These are phyloP conservation scores for Erpobdella octoculata DNA, from an alignment of 2,888 invertebrate genomes.

Conservation along the genomic window DNA sequence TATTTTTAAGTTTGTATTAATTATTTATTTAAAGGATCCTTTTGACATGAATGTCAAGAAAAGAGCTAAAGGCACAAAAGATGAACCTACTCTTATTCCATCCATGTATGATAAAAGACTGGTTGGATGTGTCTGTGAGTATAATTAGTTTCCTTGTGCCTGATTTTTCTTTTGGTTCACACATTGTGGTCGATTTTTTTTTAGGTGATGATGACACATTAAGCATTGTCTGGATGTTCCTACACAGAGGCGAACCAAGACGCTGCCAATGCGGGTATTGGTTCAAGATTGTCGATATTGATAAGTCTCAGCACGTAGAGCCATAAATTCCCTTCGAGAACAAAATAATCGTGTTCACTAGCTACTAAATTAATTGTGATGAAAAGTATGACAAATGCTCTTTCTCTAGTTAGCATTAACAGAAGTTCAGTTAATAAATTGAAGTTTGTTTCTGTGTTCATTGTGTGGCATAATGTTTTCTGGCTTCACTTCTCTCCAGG, in stretches of 20 bases:
- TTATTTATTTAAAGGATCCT: slow-evolving; percentile 48
- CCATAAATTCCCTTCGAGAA: too few relatives aligned
- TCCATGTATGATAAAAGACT: slow-evolving; percentile 81
- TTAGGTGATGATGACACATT: slow-evolving; percentile 77
- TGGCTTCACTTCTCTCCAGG: too few relatives aligned
- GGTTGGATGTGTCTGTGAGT: slow-evolving; percentile 80
- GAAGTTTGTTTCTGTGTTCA: too few relatives aligned
- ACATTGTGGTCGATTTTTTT: background rate
- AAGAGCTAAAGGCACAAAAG: slow-evolving; percentile 72
- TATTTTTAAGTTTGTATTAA: background rate
- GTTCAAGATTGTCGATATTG: slow-evolving; percentile 73
- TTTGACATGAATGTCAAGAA: slow-evolving; percentile 68
- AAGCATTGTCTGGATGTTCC: slow-evolving; percentile 85
- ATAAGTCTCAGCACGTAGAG: slow-evolving; percentile 27
- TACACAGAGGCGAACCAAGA: slow-evolving; percentile 78
- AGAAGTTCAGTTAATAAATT: too few relatives aligned
- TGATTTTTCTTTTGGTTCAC: too few relatives aligned
- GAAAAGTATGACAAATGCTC: too few relatives aligned
- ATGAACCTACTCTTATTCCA: slow-evolving; percentile 77
- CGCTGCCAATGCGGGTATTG: slow-evolving; percentile 93
- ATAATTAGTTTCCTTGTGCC: background rate
- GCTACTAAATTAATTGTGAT: too few relatives aligned
- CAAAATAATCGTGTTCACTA: too few relatives aligned
- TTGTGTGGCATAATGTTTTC: too few relatives aligned
- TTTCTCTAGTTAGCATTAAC: too few relatives aligned